Percentiles rank a stretch among this genome's conserved stretches.
Evolutionary conservation across 2,888 invertebrate genomes (phyloP).

Genomic region (Miltochrista miniata): DNA sequence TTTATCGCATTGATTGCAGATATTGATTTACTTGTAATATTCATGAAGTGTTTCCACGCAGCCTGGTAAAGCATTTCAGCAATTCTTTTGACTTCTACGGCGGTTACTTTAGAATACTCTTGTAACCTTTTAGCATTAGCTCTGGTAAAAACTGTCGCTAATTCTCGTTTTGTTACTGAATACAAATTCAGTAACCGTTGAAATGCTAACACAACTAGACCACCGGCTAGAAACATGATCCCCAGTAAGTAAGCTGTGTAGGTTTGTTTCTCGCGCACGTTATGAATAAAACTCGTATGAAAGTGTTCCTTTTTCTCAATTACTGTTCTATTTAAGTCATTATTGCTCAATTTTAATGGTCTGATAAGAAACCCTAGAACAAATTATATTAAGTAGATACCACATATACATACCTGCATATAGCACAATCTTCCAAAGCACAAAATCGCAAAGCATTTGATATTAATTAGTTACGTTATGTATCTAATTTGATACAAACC

Average conservation of each 20-base stretch:
- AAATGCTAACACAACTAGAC: constrained; percentile 50
- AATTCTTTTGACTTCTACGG: constrained; percentile 25
- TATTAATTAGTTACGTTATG: too few relatives aligned
- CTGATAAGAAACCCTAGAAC: constrained; percentile 25
- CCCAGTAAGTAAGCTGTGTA: constrained; percentile 41
- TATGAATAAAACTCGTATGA: constrained; percentile 14
- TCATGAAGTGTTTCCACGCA: constrained; percentile 28
- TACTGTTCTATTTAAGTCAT: constrained; percentile 30
- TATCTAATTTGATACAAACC: constrained; percentile 19
- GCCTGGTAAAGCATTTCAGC: constrained; percentile 24
- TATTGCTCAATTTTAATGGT: constrained; percentile 12
- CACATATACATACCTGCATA: too few relatives aligned
- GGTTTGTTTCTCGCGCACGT: constrained; percentile 16
- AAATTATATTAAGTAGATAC: neutral
- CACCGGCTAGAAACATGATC: constrained; percentile 58
- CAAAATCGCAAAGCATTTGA: neutral
- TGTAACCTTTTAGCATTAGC: constrained; percentile 14
- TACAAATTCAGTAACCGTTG: constrained; percentile 45
- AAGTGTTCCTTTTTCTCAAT: constrained; percentile 12
- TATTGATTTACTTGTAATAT: neutral
- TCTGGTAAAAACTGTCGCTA: constrained; percentile 34
- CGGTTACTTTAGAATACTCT: constrained; percentile 40
- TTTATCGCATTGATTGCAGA: neutral
- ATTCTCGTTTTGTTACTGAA: constrained; percentile 23
- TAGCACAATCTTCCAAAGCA: neutral